phyloP scores from a whole-genome alignment of 2,113 vertebrate species.

The Talpa occidentalis region DNA sequence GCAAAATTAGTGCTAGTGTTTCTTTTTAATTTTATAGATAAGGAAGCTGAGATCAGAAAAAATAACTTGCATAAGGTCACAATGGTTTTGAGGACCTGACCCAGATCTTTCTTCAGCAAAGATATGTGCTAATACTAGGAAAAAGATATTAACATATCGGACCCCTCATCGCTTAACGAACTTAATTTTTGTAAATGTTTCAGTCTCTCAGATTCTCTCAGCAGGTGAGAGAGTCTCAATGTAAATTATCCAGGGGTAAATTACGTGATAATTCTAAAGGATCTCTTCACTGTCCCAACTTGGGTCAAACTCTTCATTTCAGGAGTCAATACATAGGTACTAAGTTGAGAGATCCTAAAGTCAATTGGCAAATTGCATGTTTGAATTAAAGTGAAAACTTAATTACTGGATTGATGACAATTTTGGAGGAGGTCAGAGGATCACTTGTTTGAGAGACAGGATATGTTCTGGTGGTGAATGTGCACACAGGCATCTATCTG shows the following conservation, averaged over 20 bases:
- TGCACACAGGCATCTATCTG: background rate
- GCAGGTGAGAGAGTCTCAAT: background rate
- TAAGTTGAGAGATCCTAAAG: background rate
- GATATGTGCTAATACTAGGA: background rate
- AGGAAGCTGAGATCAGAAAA: slow-evolving; percentile 1
- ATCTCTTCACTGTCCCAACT: background rate
- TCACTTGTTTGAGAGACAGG: background rate
- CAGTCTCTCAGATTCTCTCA: background rate
- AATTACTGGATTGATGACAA: background rate
- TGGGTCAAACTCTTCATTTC: background rate
- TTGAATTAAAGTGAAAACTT: background rate
- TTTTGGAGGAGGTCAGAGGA: background rate
- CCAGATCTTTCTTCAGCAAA: background rate
- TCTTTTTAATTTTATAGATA: background rate
- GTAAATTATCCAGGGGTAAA: background rate
- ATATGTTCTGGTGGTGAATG: background rate
- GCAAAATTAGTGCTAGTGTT: background rate
- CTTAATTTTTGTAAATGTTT: background rate
- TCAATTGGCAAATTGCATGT: background rate
- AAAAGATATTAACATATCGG: slow-evolving; percentile 34
- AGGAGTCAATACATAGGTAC: background rate
- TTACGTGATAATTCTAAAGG: background rate
- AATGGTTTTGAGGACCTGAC: background rate
- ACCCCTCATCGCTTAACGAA: background rate
- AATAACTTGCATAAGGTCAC: background rate